Evolutionary conservation across 2,797 vertebrate species (phyloP), one percentile per base, ranked within the genome.

Genomic region (Nannoperca australis): DNA sequence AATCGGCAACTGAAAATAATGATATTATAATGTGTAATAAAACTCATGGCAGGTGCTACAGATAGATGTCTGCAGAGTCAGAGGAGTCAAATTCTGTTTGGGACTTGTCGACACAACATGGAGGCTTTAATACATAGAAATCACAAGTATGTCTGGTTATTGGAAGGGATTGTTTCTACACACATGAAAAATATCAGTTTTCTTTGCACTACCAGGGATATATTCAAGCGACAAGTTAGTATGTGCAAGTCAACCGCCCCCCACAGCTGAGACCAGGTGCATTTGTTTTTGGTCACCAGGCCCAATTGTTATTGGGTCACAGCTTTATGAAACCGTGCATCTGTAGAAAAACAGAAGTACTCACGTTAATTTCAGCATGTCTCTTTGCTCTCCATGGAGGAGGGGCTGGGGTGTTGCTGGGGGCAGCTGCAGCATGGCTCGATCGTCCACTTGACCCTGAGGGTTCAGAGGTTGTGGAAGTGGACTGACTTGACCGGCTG

Each of bases 311-410:
- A 61, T 61, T 61, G 10, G 58, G 0, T 7, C 14, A 61, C 38
- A 60, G n/a, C 38, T 44, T 27, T 27, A 27, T 27, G 24, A 27
- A 27, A 27, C 24, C 24, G 24, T 2, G 24, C 24, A 27, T 27
- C 24, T 34, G 4, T 9, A 11, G 34, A 49, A 13, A 65, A 68
- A 36, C 27, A 8, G 15, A 12, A 1, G 32, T 74, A 93, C 93
- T 94, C 75, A 93, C 93, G 2, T 91, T 91, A 2, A 59, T 15
- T 5, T 93, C 91, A 1, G 73, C 50, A 0, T 85, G 85, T 71
- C 90, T 90, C 75, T 67, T 91, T 86, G 84, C 62, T 54, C 90
- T 88, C 93, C 91, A 93, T 0, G 90, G 89, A 69, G 86, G 85
- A 3, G 63, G 86, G 1, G 50, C 76, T 0, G 62, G 3, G 50